Conservation (phyloP, 2,888 invertebrate species). For the Melikaiella ostensackeni region DNA sequence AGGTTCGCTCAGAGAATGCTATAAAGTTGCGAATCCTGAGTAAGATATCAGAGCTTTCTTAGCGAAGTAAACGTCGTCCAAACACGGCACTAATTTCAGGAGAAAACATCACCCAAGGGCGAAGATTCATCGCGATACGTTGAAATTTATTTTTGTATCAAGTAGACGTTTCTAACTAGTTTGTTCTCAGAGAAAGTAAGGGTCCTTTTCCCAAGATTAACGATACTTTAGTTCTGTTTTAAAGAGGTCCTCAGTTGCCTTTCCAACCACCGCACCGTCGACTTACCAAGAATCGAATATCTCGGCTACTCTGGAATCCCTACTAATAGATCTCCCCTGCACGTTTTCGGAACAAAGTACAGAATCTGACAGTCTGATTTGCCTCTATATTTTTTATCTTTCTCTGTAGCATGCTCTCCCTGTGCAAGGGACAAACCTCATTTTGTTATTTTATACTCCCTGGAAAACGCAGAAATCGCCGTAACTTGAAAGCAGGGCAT, state of each 20-base stretch:
- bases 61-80: slow-evolving; percentile 40
- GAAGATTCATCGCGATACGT: slow-evolving; percentile 69
- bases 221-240: slow-evolving; percentile 76
- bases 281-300: slow-evolving; percentile 18
- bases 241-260: slow-evolving; percentile 66
- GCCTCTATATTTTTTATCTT: slow-evolving; percentile 38
- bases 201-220: slow-evolving; percentile 74
- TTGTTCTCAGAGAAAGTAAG: slow-evolving; percentile 73
- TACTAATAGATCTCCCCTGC: background rate
- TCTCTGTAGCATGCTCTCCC: slow-evolving; percentile 43
- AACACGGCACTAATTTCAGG: slow-evolving; percentile 63
- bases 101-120: slow-evolving; percentile 55
- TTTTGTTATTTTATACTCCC: slow-evolving; percentile 64
- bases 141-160: slow-evolving; percentile 76
- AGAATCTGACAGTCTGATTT: slow-evolving; percentile 38
- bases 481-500: slow-evolving; percentile 66
- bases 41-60: slow-evolving; percentile 33
- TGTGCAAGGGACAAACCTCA: slow-evolving; percentile 55
- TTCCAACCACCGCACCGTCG: slow-evolving; percentile 9
- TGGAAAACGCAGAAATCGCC: slow-evolving; percentile 61
- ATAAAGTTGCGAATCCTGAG: slow-evolving; percentile 52
- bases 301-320: background rate
- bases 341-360: slow-evolving; percentile 46
- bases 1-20: slow-evolving; percentile 51
- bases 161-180: slow-evolving; percentile 75